Conservation (phyloP, 2,113 vertebrate species). For the Pteropus alecto region DNA sequence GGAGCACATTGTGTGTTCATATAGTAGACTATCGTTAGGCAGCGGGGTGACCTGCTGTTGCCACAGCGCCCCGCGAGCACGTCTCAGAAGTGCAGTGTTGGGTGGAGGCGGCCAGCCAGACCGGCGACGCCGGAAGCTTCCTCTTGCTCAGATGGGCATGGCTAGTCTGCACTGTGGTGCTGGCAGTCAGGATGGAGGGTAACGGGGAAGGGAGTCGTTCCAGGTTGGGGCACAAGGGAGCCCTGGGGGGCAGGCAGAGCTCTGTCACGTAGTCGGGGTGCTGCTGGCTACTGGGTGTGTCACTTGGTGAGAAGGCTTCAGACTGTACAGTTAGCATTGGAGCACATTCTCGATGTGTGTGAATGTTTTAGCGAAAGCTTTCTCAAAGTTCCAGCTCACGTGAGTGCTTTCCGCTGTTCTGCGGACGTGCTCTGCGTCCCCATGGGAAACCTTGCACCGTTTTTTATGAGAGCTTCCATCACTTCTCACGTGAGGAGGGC, state of each 20-base stretch:
- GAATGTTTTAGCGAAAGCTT: rapidly evolving
- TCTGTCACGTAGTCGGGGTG: background rate
- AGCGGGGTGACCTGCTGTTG: rapidly evolving
- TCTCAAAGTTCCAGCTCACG: background rate
- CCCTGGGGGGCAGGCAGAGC: background rate
- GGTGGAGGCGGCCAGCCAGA: background rate
- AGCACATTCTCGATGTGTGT: background rate
- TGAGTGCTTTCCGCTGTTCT: rapidly evolving
- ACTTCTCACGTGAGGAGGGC: background rate
- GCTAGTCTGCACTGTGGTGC: rapidly evolving
- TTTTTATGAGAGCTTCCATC: rapidly evolving
- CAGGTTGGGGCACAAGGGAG: background rate
- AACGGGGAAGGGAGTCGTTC: rapidly evolving
- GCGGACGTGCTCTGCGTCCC: rapidly evolving
- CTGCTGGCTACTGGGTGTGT: background rate
- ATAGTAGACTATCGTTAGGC: rapidly evolving
- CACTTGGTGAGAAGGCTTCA: too few relatives aligned
- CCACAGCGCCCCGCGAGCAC: rapidly evolving
- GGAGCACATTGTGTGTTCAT: rapidly evolving
- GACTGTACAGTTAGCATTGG: rapidly evolving
- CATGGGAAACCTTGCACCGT: rapidly evolving
- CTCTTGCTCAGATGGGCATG: rapidly evolving
- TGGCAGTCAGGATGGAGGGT: rapidly evolving
- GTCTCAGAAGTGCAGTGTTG: rapidly evolving
- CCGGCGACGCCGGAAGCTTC: background rate